These are phyloP conservation scores for Spodoptera exigua DNA, from an alignment of 2,888 invertebrate species.

Conservation along the genomic window DNA sequence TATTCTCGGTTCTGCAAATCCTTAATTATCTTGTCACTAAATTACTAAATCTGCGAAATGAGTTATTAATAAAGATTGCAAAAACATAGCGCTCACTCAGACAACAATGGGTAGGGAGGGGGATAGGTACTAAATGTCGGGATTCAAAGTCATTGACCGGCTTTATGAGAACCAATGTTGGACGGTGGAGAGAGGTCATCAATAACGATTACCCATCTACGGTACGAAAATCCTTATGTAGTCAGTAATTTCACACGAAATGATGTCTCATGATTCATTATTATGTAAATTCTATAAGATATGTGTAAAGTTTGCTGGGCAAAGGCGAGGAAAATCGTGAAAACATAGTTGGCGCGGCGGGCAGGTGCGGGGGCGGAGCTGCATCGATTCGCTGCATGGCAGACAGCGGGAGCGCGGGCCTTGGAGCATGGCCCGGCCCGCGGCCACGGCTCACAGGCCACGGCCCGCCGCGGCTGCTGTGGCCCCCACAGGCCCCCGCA, in stretches of 20 bases:
- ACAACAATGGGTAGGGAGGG: slow-evolving; percentile 28
- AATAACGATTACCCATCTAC: slow-evolving; percentile 5
- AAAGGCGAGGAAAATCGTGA: slow-evolving; percentile 58
- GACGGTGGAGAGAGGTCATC: slow-evolving; percentile 17
- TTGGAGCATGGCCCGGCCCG: slow-evolving; percentile 46
- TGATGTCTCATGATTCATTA: slow-evolving; percentile 3
- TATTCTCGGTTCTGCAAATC: slow-evolving; percentile 1
- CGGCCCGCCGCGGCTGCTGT: slow-evolving; percentile 51
- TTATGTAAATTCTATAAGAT: slow-evolving; percentile 15
- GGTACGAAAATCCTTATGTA: slow-evolving; percentile 2
- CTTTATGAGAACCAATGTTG: slow-evolving; percentile 19
- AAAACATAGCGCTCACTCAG: slow-evolving; percentile 26
- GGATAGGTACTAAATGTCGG: slow-evolving; percentile 20
- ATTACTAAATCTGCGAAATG: neutral
- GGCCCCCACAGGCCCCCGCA: slow-evolving; percentile 55
- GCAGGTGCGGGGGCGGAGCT: slow-evolving; percentile 72
- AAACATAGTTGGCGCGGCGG: slow-evolving; percentile 61
- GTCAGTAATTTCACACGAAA: slow-evolving; percentile 3
- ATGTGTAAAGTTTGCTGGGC: slow-evolving; percentile 35
- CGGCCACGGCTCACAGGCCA: slow-evolving; percentile 51
- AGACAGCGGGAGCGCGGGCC: slow-evolving; percentile 63
- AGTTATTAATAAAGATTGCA: neutral
- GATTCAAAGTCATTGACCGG: slow-evolving; percentile 42
- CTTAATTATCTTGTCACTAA: neutral
- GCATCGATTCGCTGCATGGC: slow-evolving; percentile 81